Base-by-base conservation (phyloP, 2,888 invertebrate genomes). In the Drosophila mimetica region DNA sequence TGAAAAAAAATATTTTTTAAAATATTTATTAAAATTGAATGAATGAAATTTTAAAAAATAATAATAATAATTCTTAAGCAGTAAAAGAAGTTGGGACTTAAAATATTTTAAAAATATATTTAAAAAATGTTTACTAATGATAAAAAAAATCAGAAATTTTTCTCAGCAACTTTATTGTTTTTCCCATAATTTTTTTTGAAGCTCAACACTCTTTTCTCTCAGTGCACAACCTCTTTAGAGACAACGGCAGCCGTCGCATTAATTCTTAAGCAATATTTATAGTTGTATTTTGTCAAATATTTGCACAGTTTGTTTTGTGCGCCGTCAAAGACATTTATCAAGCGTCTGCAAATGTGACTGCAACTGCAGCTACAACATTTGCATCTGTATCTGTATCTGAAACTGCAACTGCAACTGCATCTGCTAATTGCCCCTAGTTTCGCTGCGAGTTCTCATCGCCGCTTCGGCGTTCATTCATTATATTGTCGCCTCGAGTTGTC, bases 181-280 rank as follows among this genome's bases (percentile, higher is more conserved):
- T 9, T 9, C 9, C 9, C 2, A 30, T 9, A 30, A 9, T 30
- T 30, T 30, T 30, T 0, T 0, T 30, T 30, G 28, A 8, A 8
- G 3, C 9, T 9, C 2, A 11, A 3, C 9, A 9, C 9, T 11
- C 28, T 11, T 37, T 37, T 37, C 37, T 37, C 4, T 1, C 37
- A 1, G 39, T 39, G 39, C 5, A 39, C 18, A 13, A 13, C 39
- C 18, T 11, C 44, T 44, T 16, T 34, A 39, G 41, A 51, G 16
- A 36, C 50, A 39, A 28, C 70, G 20, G 42, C 54, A 67, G 74
- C 69, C 67, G 80, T 55, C 64, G 77, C 86, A 80, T 86, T 88
- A 86, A 86, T 88, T 86, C 88, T 86, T 86, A 69, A 86, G 87
- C 88, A 84, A 88, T 86, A 86, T 86, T 86, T 86, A 88, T 88